Evolutionary conservation across 64 coral and sea anemone species (phyloP), one percentile per base, ranked within the genome.

Genomic region (Exaiptasia diaphana): DNA sequence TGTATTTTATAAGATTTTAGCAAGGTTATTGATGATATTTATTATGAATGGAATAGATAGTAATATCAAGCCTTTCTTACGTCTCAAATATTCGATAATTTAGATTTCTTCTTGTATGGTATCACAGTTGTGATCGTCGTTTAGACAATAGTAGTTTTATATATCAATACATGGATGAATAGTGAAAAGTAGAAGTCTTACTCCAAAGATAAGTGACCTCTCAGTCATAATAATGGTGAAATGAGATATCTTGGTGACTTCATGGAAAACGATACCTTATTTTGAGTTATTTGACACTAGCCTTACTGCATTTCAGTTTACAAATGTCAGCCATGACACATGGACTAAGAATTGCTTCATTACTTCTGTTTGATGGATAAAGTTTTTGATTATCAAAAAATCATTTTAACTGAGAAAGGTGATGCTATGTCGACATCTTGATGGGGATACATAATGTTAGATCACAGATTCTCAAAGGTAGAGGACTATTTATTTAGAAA

Each of bases 201-300:
- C n/a, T n/a, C n/a, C n/a, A n/a, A n/a, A n/a, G n/a, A n/a, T 65
- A 36, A 14, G 38, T 65, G 61, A 65, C 61, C 31, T 65, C 1
- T 6, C 0, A 35, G 30, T 65, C 30, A 65, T 65, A 65, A 65
- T 65, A 35, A 35, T 65, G 14, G 38, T 65, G 61, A 65, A 65
- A 65, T 33, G 3, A 13, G 21, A 65, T 37, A 65, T 20, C 13
- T 17, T 3, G 21, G 38, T 65, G 61, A 65, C 61, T 37, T 65
- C 61, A 65, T 65, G 30, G 21, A 65, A 65, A 20, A 65, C 38
- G 15, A 65, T 65, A 65, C 15, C 61, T 65, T 26, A 65, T 65
- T 65, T 8, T 6, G 32, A 20, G 61, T 35, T 35, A 65, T 14
- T 65, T 32, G 32, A 65, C 38, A 65, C 33, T 5, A 20, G 61